These are phyloP conservation scores for Amphipyra tragopoginis DNA, from an alignment of 2,888 invertebrate genomes.

Conservation along the genomic window DNA sequence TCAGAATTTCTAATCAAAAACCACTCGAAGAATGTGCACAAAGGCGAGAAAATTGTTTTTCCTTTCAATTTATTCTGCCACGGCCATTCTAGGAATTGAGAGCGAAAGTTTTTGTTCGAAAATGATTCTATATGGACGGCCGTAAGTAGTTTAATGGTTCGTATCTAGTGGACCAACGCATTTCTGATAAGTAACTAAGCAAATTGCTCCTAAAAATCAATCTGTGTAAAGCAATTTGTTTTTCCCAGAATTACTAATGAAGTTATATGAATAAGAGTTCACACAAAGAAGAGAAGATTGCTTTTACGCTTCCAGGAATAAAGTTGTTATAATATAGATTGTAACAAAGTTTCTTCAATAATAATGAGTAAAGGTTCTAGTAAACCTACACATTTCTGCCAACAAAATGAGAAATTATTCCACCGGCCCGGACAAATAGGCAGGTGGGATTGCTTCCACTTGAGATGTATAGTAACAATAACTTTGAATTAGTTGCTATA, in stretches of 20 bases:
- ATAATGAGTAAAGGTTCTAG: slow-evolving; percentile 3
- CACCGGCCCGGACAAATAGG: slow-evolving; percentile 38
- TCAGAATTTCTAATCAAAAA: slow-evolving; percentile 3
- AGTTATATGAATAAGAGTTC: neutral
- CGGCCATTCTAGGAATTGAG: slow-evolving; percentile 7
- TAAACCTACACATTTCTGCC: slow-evolving; percentile 29
- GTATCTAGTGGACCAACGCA: no score
- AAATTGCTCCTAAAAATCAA: no score
- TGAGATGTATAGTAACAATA: slow-evolving; percentile 57
- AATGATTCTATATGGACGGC: neutral
- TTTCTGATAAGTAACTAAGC: no score
- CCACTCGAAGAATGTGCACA: no score
- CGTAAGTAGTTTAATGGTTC: no score
- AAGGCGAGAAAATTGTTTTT: slow-evolving; percentile 23
- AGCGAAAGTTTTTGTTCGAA: no score
- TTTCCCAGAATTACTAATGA: neutral
- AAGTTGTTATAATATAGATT: neutral
- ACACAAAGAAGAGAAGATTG: neutral
- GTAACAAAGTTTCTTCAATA: neutral
- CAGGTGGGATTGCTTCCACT: slow-evolving; percentile 22
- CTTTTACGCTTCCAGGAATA: neutral
- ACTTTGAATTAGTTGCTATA: slow-evolving; percentile 55
- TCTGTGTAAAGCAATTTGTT: neutral
- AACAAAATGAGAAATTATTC: slow-evolving; percentile 44
- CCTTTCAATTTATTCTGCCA: slow-evolving; percentile 11